Percentiles rank a stretch among this genome's conserved stretches.
Conservation (phyloP, 2,797 vertebrate genomes). For the Phataginus tricuspis region DNA sequence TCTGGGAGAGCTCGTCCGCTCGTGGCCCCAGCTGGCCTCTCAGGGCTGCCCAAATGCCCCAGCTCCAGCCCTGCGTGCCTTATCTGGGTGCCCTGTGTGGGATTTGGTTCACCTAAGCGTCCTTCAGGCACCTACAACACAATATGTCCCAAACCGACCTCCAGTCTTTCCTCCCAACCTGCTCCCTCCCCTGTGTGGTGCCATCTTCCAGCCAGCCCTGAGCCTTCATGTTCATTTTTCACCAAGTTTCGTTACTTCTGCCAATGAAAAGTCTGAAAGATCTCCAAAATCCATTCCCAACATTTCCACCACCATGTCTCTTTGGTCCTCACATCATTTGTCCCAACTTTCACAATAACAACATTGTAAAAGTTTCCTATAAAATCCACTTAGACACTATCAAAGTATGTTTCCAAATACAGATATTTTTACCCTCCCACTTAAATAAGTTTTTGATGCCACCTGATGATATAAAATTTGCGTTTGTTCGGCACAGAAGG, state of each 20-base stretch:
- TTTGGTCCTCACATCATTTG: background rate
- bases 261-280: background rate
- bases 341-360: background rate
- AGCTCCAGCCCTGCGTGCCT: background rate
- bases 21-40: background rate
- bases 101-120: background rate
- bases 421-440: background rate
- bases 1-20: background rate
- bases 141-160: background rate
- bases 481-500: background rate
- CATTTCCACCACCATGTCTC: background rate
- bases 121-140: background rate
- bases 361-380: background rate
- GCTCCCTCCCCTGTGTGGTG: background rate
- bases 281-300: background rate
- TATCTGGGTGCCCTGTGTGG: no score
- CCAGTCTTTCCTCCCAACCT: background rate
- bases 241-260: background rate
- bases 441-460: background rate
- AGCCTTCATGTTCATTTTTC: background rate
- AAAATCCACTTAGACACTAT: background rate
- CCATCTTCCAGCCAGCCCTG: background rate
- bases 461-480: background rate
- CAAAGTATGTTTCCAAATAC: background rate
- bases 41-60: background rate